A percentile compares a stretch with the other conserved stretches of the same genome.
phyloP scores from a whole-genome alignment of 2,888 invertebrate genomes.

The Epinotia demarniana region DNA sequence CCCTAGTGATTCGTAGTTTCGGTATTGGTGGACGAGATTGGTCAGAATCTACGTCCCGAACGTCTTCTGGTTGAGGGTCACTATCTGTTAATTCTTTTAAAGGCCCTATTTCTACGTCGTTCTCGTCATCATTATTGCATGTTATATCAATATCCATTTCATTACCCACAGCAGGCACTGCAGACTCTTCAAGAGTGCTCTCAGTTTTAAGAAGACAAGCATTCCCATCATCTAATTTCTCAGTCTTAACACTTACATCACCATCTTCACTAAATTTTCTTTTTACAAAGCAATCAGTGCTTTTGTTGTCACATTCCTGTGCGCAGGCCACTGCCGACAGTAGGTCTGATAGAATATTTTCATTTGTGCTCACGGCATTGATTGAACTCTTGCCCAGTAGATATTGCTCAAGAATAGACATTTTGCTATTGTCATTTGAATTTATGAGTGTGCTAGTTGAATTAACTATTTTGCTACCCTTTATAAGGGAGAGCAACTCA shows the following conservation, averaged over 20 bases:
- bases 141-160: constrained; percentile 82
- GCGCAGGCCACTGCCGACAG: constrained; percentile 86
- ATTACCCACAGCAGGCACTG: constrained; percentile 80
- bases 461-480: constrained; percentile 83
- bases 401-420: constrained; percentile 89
- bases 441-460: constrained; percentile 72
- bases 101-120: constrained; percentile 80
- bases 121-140: constrained; percentile 72
- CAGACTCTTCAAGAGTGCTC: constrained; percentile 81
- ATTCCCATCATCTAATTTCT: constrained; percentile 63
- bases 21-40: constrained; percentile 77
- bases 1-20: constrained; percentile 80
- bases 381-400: constrained; percentile 82
- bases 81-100: constrained; percentile 78
- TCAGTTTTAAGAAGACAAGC: constrained; percentile 77
- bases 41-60: constrained; percentile 54
- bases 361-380: constrained; percentile 70
- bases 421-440: constrained; percentile 81
- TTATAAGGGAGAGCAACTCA: constrained; percentile 86
- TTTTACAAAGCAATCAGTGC: constrained; percentile 75
- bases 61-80: constrained; percentile 65
- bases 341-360: constrained; percentile 86
- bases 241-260: constrained; percentile 67
- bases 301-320: constrained; percentile 85
- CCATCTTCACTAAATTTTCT: constrained; percentile 70